phyloP scores from a whole-genome alignment of 2,888 invertebrate species.

The Poecilobothrus nobilitatus region DNA sequence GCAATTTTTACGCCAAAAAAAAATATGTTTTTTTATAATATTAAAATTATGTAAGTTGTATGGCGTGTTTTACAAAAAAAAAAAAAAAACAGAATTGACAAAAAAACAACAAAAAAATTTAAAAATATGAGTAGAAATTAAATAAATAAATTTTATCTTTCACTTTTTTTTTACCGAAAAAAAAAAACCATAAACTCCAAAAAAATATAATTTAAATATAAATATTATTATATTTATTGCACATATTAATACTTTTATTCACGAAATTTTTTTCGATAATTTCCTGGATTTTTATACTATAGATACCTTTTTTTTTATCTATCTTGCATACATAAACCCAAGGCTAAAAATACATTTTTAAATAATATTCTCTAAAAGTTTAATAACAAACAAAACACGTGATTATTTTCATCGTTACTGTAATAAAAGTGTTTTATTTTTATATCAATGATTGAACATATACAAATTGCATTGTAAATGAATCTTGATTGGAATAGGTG shows the following conservation, averaged over 20 bases:
- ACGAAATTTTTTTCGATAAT: neutral
- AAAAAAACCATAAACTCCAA: neutral
- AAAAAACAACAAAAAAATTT: too few relatives aligned
- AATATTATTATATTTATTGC: too few relatives aligned
- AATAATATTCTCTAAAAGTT: neutral
- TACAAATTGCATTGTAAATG: too few relatives aligned
- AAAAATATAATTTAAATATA: neutral
- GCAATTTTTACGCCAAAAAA: neutral
- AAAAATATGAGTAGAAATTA: neutral
- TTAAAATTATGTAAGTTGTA: neutral
- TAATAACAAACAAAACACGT: too few relatives aligned
- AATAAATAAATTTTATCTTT: neutral
- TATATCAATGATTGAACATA: too few relatives aligned
- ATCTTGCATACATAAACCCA: neutral
- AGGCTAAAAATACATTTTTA: neutral
- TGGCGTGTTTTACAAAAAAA: too few relatives aligned
- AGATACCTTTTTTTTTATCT: too few relatives aligned
- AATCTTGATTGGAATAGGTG: too few relatives aligned
- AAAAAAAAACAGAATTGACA: too few relatives aligned
- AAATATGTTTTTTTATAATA: neutral
- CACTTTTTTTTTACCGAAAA: neutral
- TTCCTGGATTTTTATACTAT: neutral
- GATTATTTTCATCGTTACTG: too few relatives aligned
- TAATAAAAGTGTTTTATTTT: too few relatives aligned
- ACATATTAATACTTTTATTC: too few relatives aligned